Percentiles rank a stretch among this genome's conserved stretches.
Conservation (phyloP, 2,113 vertebrate species). For the Prolemur simus region DNA sequence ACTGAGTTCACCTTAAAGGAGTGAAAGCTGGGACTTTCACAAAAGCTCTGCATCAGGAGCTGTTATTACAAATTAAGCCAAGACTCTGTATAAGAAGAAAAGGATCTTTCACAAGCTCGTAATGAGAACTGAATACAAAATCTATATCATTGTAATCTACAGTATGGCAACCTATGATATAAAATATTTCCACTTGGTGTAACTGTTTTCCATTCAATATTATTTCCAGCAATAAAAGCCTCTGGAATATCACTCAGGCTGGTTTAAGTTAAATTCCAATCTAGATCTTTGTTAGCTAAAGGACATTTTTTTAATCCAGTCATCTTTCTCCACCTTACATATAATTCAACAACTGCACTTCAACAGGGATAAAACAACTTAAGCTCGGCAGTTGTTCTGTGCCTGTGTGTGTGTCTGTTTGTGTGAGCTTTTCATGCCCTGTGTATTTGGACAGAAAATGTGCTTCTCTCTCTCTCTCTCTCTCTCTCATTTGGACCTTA, state of each 20-base stretch:
- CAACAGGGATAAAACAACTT: constrained; percentile 65
- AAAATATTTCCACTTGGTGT: constrained; percentile 63
- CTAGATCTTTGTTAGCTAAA: constrained; percentile 74
- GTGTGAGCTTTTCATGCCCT: background rate
- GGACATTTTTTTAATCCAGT: constrained; percentile 71
- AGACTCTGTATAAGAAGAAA: constrained; percentile 41
- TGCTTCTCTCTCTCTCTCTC: background rate
- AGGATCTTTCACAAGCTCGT: constrained; percentile 55
- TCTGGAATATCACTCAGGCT: constrained; percentile 72
- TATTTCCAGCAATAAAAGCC: constrained; percentile 65
- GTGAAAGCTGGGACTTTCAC: background rate
- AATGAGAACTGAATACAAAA: constrained; percentile 57
- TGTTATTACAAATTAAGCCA: constrained; percentile 36
- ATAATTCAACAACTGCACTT: constrained; percentile 70
- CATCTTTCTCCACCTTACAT: constrained; percentile 41
- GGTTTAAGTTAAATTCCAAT: constrained; percentile 75
- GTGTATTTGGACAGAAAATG: constrained; percentile 21
- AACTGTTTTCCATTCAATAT: constrained; percentile 70
- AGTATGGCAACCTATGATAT: constrained; percentile 47
- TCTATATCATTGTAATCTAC: constrained; percentile 59
- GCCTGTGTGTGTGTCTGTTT: background rate
- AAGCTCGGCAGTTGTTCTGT: background rate
- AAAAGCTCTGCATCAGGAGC: constrained; percentile 1
- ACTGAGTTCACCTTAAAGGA: constrained; percentile 18
- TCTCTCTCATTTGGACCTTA: background rate